Evolutionary conservation across 1,140 invertebrate genomes (phyloP), one percentile per base, ranked within the genome.

Genomic region (Fopius arisanus): DNA sequence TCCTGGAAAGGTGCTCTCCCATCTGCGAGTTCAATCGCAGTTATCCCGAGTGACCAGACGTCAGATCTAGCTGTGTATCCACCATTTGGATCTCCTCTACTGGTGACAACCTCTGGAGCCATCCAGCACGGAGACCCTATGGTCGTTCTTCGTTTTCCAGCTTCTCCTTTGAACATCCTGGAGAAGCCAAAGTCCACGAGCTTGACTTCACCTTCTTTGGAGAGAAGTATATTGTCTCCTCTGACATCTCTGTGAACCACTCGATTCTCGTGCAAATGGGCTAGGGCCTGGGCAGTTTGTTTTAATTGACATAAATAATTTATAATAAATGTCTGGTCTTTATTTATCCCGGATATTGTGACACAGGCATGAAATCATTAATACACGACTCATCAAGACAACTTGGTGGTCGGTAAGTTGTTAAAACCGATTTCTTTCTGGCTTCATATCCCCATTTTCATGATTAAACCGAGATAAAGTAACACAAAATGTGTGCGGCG

Each of bases 31-130:
- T 98, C 97, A 79, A 97, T 96, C 0, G 96, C 94, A 0, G 94
- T 96, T 51, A 97, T 97, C 10, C 97, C 96, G 48, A 97, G 80
- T 2, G 95, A 93, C 96, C 96, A 98, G n/a, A 97, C 94, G 86
- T 97, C 96, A 29, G 91, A 91, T 19, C 94, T 91, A 80, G 91
- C 91, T 63, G 93, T 92, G 84, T 97, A 95, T 14, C 89, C 89
- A 3, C n/a, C 28, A 9, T 80, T 67, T 0, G 78, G 41, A 5
- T 78, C 78, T 33, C 69, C 72, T 67, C 83, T 85, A 72, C 86
- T 88, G 0, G 89, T 88, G 0, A 95, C 90, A 1, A 95, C 90
- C 89, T 97, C 96, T 0, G 96, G 96, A 1, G 96, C 95, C 94
- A 97, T 96, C 94, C 95, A 97, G 78, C 92, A 94, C 0, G 96